A percentile compares a stretch with the other conserved stretches of the same genome.
These are phyloP conservation scores for Chironex yamaguchii DNA, from an alignment of 30 jellyfish, hydroid and myxozoan genomes.

Conservation along the genomic window DNA sequence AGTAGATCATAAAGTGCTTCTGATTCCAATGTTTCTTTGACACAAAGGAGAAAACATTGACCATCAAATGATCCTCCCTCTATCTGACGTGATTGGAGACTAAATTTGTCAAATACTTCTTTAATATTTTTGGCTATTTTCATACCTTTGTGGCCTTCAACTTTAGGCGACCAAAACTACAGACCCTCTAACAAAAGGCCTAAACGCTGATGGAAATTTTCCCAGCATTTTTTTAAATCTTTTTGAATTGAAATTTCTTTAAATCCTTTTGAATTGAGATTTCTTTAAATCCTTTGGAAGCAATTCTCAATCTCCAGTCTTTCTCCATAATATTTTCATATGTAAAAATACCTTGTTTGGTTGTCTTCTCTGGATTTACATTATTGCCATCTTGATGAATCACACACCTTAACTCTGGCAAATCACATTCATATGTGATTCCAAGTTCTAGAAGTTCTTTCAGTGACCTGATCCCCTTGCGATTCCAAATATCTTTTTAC, in stretches of 20 bases:
- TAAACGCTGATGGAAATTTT: constrained; percentile 22
- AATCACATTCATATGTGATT: constrained; percentile 4
- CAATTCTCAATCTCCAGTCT: constrained; percentile 3
- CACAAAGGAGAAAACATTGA: constrained; percentile 3
- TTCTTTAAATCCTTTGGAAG: constrained; percentile 24
- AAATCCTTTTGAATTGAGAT: constrained; percentile 22
- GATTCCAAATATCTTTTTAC: neutral
- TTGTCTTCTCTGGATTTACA: constrained; percentile 9
- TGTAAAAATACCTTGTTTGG: neutral
- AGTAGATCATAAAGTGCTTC: neutral
- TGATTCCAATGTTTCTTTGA: neutral
- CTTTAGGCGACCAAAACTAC: too few species aligned
- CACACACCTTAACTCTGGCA: constrained; percentile 11
- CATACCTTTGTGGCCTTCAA: constrained; percentile 42
- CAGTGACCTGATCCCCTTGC: constrained; percentile 17
- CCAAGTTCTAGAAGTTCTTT: constrained; percentile 30
- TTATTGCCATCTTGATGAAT: neutral
- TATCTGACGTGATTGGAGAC: neutral
- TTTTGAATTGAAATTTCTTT: constrained; percentile 7
- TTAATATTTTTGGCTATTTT: constrained; percentile 17
- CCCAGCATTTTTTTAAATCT: constrained; percentile 24
- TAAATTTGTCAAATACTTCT: constrained; percentile 14
- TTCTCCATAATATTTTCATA: neutral
- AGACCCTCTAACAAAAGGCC: too few species aligned
- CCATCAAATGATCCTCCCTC: constrained; percentile 39